Conservation (phyloP, 2,113 vertebrate genomes). For the Upupa epops region DNA sequence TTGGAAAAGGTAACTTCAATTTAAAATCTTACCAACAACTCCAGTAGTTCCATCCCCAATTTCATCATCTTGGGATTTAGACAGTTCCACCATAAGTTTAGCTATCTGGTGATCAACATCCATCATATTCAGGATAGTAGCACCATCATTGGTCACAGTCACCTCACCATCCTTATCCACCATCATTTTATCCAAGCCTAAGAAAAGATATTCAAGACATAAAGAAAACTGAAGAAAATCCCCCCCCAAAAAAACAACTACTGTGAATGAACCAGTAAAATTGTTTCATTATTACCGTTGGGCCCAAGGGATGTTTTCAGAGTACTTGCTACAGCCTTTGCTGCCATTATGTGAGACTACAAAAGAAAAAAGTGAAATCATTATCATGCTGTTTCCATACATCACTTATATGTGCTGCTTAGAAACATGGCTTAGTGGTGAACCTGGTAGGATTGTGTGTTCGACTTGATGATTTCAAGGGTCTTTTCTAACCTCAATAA, state of each 20-base stretch:
- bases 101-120: slow-evolving; percentile 98
- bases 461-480: too few species aligned
- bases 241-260: accelerated
- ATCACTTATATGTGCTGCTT: accelerated
- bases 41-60: slow-evolving; percentile 98
- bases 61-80: slow-evolving; percentile 98
- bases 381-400: accelerated
- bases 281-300: slow-evolving; percentile 79
- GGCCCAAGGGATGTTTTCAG: slow-evolving; percentile 94
- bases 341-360: slow-evolving; percentile 98
- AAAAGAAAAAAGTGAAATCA: neutral
- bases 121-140: slow-evolving; percentile 98
- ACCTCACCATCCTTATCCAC: slow-evolving; percentile 97
- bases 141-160: slow-evolving; percentile 98
- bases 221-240: neutral
- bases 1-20: neutral
- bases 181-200: slow-evolving; percentile 99
- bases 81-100: slow-evolving; percentile 97
- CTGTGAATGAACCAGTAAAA: neutral
- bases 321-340: slow-evolving; percentile 94
- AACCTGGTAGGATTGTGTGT: too few species aligned
- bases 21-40: slow-evolving; percentile 87
- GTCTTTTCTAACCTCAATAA: too few species aligned
- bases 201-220: neutral
- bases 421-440: too few species aligned